Percentiles rank a stretch among this genome's conserved stretches.
These are phyloP conservation scores for Clepsis dumicolana DNA, from an alignment of 2,888 invertebrate species.

Conservation along the genomic window DNA sequence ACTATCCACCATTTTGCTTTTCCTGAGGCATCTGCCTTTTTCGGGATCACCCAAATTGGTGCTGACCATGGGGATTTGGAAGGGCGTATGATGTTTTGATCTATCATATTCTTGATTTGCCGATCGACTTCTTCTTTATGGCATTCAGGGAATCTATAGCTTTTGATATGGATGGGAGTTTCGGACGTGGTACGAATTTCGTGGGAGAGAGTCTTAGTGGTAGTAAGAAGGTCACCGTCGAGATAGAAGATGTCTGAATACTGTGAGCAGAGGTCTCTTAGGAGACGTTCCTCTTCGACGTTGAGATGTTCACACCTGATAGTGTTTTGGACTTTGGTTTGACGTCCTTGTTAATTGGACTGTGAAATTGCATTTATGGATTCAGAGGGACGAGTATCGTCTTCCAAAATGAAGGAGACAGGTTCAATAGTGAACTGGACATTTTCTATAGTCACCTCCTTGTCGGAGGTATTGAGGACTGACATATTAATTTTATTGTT, in stretches of 20 bases:
- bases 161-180: not conserved
- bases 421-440: slow-evolving; percentile 20
- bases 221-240: not conserved
- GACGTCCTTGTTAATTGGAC: slow-evolving; percentile 22
- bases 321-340: slow-evolving; percentile 32
- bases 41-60: not conserved
- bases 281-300: not conserved
- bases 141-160: not conserved
- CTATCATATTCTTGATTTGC: not conserved
- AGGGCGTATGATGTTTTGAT: not conserved
- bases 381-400: not conserved
- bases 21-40: not conserved
- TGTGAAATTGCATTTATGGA: no score
- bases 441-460: slow-evolving; percentile 35
- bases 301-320: not conserved
- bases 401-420: not conserved
- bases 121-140: not conserved
- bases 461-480: slow-evolving; percentile 43
- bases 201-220: not conserved
- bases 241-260: not conserved
- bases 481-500: slow-evolving; percentile 44
- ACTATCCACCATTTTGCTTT: not conserved
- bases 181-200: not conserved
- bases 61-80: not conserved
- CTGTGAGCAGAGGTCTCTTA: no score